Conservation (phyloP, 2,113 vertebrate genomes). For the Tichodroma muraria region DNA sequence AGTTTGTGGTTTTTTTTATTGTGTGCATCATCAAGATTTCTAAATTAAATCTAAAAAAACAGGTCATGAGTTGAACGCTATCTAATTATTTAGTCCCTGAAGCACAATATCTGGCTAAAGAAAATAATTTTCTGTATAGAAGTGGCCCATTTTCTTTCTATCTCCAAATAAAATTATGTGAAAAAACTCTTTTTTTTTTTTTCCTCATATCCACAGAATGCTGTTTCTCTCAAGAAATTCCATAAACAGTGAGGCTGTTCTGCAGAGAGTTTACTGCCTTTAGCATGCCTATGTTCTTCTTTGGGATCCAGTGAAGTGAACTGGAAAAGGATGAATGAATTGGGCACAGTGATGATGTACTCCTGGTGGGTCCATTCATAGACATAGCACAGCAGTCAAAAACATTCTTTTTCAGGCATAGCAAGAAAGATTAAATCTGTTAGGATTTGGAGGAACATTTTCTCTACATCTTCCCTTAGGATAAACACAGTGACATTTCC, state of each 20-base stretch:
- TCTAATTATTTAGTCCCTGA: neutral
- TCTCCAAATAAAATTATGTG: neutral
- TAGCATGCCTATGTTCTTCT: neutral
- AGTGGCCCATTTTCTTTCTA: neutral
- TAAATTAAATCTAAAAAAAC: neutral
- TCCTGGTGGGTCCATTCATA: neutral
- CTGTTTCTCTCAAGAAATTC: neutral
- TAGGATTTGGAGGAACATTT: neutral
- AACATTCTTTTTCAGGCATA: neutral
- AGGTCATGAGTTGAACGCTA: neutral
- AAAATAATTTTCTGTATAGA: neutral
- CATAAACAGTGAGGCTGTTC: neutral
- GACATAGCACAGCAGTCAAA: neutral
- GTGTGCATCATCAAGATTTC: neutral
- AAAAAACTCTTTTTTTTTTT: neutral
- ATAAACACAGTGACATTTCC: conserved; percentile 20
- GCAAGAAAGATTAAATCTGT: neutral
- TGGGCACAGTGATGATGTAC: neutral
- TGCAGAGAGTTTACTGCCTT: neutral
- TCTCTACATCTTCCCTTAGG: neutral
- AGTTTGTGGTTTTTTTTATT: neutral
- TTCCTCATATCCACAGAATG: neutral
- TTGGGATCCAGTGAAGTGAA: neutral
- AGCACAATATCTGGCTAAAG: neutral
- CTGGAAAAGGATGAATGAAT: neutral